Percentiles rank a stretch among this genome's conserved stretches.
phyloP scores from a whole-genome alignment of 1,140 invertebrate genomes.

The Meloidogyne exigua region DNA sequence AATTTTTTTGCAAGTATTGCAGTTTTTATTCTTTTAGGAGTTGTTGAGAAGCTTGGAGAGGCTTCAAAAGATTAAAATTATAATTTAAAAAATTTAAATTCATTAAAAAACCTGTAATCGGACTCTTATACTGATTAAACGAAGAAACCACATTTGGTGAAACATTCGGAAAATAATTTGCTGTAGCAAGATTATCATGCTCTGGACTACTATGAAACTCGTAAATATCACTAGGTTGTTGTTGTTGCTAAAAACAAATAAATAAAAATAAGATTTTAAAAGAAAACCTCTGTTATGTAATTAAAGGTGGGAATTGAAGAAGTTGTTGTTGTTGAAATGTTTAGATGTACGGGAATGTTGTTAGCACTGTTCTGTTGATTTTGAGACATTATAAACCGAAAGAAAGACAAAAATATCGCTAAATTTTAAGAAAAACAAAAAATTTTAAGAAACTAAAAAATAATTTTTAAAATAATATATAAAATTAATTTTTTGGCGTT shows the following conservation, averaged over 20 bases:
- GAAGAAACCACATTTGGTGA: not conserved
- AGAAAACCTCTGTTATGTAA: not conserved
- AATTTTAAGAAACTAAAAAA: too few species aligned
- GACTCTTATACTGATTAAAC: not conserved
- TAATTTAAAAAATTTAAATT: constrained; percentile 4
- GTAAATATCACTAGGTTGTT: constrained; percentile 29
- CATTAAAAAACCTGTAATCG: not conserved
- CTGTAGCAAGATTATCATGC: constrained; percentile 6
- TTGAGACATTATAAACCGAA: not conserved
- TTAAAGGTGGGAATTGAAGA: not conserved
- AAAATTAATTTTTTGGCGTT: too few species aligned
- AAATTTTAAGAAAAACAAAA: too few species aligned
- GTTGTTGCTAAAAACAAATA: not conserved
- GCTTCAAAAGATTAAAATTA: not conserved
- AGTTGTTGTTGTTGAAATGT: not conserved
- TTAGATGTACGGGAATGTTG: not conserved
- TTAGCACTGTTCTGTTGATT: not conserved
- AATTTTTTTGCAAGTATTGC: constrained; percentile 35
- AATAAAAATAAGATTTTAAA: too few species aligned
- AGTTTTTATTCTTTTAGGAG: constrained; percentile 37
- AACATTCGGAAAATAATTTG: not conserved
- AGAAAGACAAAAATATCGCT: too few species aligned
- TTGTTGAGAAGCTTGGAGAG: constrained; percentile 2
- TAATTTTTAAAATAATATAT: too few species aligned
- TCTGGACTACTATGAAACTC: constrained; percentile 41